Percentiles rank a stretch among this genome's conserved stretches.
These are phyloP conservation scores for Aepyceros melampus DNA, from an alignment of 2,113 vertebrate genomes.

Conservation along the genomic window DNA sequence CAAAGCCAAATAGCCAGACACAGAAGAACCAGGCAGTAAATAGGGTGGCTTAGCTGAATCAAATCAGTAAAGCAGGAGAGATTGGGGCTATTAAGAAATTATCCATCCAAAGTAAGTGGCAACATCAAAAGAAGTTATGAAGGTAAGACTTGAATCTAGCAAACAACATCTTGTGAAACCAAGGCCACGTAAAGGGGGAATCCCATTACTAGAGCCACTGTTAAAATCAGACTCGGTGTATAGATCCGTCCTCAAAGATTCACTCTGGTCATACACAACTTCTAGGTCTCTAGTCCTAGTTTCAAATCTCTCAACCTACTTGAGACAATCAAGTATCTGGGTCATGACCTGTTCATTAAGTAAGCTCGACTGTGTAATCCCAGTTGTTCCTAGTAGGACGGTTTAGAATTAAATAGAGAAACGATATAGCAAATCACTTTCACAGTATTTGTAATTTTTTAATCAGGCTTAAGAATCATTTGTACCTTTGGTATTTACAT, in stretches of 20 bases:
- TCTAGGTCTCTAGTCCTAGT: neutral
- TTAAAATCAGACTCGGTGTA: neutral
- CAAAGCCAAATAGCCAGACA: neutral
- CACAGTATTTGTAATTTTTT: neutral
- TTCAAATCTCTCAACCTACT: neutral
- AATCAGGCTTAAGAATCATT: neutral
- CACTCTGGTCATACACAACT: neutral
- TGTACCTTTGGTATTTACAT: neutral
- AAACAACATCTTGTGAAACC: neutral
- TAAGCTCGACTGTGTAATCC: neutral
- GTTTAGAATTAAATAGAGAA: neutral
- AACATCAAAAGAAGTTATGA: neutral
- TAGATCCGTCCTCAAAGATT: neutral
- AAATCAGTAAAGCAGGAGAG: neutral
- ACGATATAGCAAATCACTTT: neutral
- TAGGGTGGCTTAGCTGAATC: accelerated
- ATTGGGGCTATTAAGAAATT: neutral
- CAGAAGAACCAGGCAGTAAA: neutral
- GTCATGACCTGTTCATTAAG: neutral
- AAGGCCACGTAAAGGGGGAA: neutral
- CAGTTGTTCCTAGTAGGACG: neutral
- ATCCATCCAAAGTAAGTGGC: neutral
- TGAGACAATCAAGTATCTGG: neutral
- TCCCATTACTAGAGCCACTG: no score
- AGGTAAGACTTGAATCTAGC: neutral